Conservation (phyloP, 2,113 vertebrate genomes). For the Puffinus mauretanicus region DNA sequence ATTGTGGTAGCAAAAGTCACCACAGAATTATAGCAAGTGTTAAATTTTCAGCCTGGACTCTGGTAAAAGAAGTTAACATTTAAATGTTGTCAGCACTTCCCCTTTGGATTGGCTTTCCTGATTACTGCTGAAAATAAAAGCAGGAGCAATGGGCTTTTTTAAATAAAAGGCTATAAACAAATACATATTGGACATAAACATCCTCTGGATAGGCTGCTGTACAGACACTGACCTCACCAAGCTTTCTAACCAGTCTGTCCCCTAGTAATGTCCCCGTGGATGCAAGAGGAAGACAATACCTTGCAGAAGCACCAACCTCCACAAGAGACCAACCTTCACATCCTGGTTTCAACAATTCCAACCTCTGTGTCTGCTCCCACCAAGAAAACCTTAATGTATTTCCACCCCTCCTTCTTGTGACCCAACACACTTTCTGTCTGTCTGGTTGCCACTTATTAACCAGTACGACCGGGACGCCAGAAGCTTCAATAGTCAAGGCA, state of each 20-base stretch:
- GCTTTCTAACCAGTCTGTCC: not conserved
- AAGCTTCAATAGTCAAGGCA: not conserved
- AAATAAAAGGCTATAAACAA: not conserved
- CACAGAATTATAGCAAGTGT: not conserved
- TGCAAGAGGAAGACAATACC: not conserved
- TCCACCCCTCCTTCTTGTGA: not conserved
- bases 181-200: not conserved
- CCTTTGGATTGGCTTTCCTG: not conserved
- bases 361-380: not conserved
- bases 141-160: not conserved
- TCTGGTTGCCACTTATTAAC: accelerated
- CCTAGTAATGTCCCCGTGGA: accelerated
- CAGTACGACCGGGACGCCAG: not conserved
- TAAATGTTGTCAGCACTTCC: not conserved
- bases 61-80: not conserved
- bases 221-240: not conserved
- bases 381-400: not conserved
- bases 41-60: not conserved
- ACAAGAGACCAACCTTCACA: not conserved
- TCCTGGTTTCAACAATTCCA: not conserved
- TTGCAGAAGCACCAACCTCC: not conserved
- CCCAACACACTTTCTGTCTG: not conserved
- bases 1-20: not conserved
- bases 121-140: not conserved
- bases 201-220: not conserved